Evolutionary conservation across 1,140 invertebrate genomes (phyloP), one percentile per base, ranked within the genome.

Genomic region (Phymorhynchus buccinoides): DNA sequence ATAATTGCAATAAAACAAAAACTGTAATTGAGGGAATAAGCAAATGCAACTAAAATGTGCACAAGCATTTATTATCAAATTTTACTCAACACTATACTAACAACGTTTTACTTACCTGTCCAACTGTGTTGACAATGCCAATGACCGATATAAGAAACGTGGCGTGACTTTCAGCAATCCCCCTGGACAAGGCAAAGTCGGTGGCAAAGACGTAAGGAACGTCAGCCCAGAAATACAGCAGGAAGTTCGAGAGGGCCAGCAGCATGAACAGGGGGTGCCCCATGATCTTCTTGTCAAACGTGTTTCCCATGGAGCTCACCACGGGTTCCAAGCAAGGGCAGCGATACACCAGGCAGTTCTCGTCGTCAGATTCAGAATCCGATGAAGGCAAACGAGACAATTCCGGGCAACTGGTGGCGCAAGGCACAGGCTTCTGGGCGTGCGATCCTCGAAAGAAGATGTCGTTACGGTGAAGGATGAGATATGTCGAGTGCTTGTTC

Each of bases 81-180:
- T n/a, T n/a, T n/a, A n/a, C n/a, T n/a, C n/a, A n/a, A n/a, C n/a
- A n/a, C n/a, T n/a, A n/a, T n/a, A n/a, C n/a, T n/a, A n/a, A n/a
- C n/a, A 4, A 62, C 22, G 14, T 14, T 62, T 44, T 22, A 44
- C 81, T 83, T 41, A 83, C 81, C 96, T 98, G 94, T 3, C 93
- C 98, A 71, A 93, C 41, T 9, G 92, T 94, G 83, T 94, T 94
- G n/a, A 92, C 91, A n/a, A 94, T 93, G 30, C 95, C 98, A 91
- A 99, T 99, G 80, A 98, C 96, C 2, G 98, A 99, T 16, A 99
- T 92, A 56, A 99, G 94, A 91, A 97, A 97, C 1, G 98, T 96
- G 0, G 98, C 97, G 86, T 96, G 94, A 4, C 95, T 97, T 85
- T 96, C 79, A 0, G 68, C 42, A 41, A 92, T 88, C 44, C 90